Conservation (phyloP, 2,888 invertebrate species). For the Fragum whitleyi region DNA sequence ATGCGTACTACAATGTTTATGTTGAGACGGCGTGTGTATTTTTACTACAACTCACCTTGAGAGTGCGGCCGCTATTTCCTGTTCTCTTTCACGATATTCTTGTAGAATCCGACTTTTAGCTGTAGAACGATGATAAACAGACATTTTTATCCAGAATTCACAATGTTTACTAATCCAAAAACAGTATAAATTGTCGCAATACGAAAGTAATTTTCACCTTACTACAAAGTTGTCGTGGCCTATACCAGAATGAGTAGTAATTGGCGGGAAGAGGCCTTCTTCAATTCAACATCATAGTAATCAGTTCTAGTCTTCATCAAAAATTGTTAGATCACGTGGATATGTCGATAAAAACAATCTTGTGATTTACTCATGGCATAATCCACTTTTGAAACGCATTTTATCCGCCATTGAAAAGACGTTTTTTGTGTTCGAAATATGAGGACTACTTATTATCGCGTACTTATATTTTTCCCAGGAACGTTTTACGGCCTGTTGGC, state of each 20-base stretch:
- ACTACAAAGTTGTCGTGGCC: constrained; percentile 78
- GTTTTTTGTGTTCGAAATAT: too few species aligned
- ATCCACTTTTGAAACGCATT: too few species aligned
- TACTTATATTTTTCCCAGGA: constrained; percentile 65
- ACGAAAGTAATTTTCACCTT: constrained; percentile 65
- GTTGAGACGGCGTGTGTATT: constrained; percentile 77
- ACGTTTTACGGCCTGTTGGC: constrained; percentile 74
- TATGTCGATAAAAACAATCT: too few species aligned
- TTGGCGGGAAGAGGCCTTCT: constrained; percentile 84
- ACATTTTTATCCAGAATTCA: constrained; percentile 65
- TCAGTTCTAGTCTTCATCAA: background rate
- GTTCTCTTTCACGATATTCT: constrained; percentile 73
- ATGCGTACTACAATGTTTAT: constrained; percentile 82
- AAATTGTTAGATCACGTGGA: too few species aligned
- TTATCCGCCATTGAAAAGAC: too few species aligned
- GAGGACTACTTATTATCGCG: constrained; percentile 71
- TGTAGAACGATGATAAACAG: constrained; percentile 72
- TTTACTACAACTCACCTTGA: constrained; percentile 80
- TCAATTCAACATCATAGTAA: constrained; percentile 74
- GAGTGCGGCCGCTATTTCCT: constrained; percentile 77
- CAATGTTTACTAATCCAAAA: constrained; percentile 46
- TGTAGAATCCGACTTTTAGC: constrained; percentile 73
- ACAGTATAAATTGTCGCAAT: constrained; percentile 55
- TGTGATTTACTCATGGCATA: too few species aligned
- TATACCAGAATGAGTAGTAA: constrained; percentile 83